Evolutionary conservation across 2,797 vertebrate genomes (phyloP), one percentile per base, ranked within the genome.

Genomic region (Muscicapa comitata): DNA sequence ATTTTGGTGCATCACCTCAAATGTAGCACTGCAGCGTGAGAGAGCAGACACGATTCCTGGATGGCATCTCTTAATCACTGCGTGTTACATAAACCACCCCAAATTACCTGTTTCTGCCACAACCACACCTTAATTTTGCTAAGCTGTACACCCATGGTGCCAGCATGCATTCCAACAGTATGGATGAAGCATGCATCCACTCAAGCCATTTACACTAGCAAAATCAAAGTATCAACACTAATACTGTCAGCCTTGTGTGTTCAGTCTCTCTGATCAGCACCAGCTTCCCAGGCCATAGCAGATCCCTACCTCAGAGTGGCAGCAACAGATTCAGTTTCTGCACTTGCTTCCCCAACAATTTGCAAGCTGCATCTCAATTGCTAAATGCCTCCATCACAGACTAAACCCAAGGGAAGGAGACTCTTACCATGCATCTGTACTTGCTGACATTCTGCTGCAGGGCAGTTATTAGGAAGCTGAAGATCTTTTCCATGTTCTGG

Each of bases 401-500:
- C 10, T 35, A 47, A 82, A 48, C 7, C 24, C 48, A 61, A 59
- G 28, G 37, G 54, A 87, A 79, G 7, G 29, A 86, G 47, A 63
- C 35, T 63, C 97, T 97, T 95, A 99, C 99, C 98, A 99, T 88
- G 95, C 97, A 98, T 28, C 98, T 98, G 95, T 99, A 99, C 80
- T 99, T 98, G 70, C 98, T 98, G 13, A 99, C 98, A 2, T 99
- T 98, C 74, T 98, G 96, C 42, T 99, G 99, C 89, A 99, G 97
- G 55, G 99, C 98, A 86, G 96, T 97, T 80, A 99, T 98, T 13
- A 99, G 96, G 96, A 99, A 99, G 95, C 95, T 98, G 97, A 99
- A 99, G 96, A 99, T 98, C 96, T 97, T 98, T 54, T 99, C 99
- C 99, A 99, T 99, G 95, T 99, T 99, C 96, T 99, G 99, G 6